Base-by-base conservation (phyloP, 2,888 invertebrate species). In the Agriopis leucophaearia region DNA sequence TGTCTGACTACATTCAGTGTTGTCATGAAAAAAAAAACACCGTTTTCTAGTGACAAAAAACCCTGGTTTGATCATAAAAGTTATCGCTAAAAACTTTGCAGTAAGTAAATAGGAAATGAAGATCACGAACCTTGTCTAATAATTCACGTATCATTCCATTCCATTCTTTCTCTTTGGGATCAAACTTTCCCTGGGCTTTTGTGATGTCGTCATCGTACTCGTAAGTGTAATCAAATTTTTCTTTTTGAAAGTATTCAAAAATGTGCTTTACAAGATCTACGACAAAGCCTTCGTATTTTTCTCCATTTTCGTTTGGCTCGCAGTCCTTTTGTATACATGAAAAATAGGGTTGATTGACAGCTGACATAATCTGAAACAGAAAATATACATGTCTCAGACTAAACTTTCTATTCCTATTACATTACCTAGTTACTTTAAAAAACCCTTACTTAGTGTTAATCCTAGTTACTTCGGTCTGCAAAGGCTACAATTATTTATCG, bases 221-320 rank as follows among this genome's bases (percentile, higher is more conserved):
- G 68, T 88, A 93, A 0, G 89, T 90, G 58, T 90, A 93, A 59
- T 90, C 90, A 38, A 78, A 85, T 7, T 88, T 86, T 65, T 90
- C 88, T 66, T 82, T 81, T 66, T 91, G 95, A 38, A 96, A 88
- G 64, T 94, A 90, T 59, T 90, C 88, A 57, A 97, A 95, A 81
- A 98, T 96, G 78, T 96, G 95, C 73, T 95, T 91, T 44, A 97
- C 95, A 38, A 97, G 88, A 82, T 97, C 97, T 15, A 97, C 95
- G 59, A 96, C 96, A 84, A 97, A 97, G 2, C 97, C 97, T 87
- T 96, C 96, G 80, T 94, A 97, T 74, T 95, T 94, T 60, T 95
- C 95, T 15, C 96, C 96, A 0, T 90, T 72, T 8, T 95, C 90
- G 52, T 94, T 94, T 71, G 94, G 94, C 69, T 92, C 91, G 64